Conservation (phyloP, 2,888 invertebrate genomes). For the Drosophila niveifrons region DNA sequence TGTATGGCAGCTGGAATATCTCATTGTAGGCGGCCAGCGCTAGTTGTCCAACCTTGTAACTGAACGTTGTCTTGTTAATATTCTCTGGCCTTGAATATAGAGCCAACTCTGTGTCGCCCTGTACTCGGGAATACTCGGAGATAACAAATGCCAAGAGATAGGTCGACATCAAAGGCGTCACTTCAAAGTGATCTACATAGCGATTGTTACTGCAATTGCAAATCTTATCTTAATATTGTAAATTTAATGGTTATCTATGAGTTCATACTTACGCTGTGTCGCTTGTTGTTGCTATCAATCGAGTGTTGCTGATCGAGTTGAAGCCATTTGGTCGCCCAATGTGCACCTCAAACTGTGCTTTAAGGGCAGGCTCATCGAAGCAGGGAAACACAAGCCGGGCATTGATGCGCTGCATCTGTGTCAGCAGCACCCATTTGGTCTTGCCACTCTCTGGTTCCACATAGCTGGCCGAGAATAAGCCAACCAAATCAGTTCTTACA, state of each 20-base stretch:
- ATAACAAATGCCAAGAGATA: constrained; percentile 94
- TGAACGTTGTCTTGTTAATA: constrained; percentile 88
- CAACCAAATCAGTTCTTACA: constrained; percentile 84
- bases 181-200: constrained; percentile 72
- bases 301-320: constrained; percentile 81
- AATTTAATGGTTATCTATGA: neutral
- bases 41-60: constrained; percentile 83
- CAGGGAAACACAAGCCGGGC: constrained; percentile 91
- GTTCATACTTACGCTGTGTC: constrained; percentile 56
- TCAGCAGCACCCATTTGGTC: constrained; percentile 86
- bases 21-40: constrained; percentile 85
- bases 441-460: constrained; percentile 50
- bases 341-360: constrained; percentile 88
- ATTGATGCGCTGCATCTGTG: constrained; percentile 89
- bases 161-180: constrained; percentile 89
- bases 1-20: constrained; percentile 90
- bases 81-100: constrained; percentile 90
- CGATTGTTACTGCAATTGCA: constrained; percentile 54
- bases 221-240: constrained; percentile 9
- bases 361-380: constrained; percentile 90
- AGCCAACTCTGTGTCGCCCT: constrained; percentile 71
- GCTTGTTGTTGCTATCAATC: constrained; percentile 38
- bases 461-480: constrained; percentile 77
- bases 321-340: constrained; percentile 86
- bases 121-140: constrained; percentile 85